Base-by-base conservation (phyloP, 2,113 vertebrate genomes). In the Tapirus terrestris region DNA sequence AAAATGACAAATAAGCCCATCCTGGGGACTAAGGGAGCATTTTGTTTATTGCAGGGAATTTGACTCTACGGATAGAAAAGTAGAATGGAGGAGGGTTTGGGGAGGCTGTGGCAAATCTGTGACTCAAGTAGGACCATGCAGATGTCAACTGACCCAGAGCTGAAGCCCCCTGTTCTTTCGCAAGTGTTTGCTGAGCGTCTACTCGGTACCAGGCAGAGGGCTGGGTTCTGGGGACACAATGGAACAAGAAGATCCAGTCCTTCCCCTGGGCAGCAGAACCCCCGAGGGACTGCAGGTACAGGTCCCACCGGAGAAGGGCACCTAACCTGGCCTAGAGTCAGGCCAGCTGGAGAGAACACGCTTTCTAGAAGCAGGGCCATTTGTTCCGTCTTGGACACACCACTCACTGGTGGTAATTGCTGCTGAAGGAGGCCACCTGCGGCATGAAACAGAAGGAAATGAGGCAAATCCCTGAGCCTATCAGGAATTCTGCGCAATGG, bases 71-170 rank as follows among this genome's bases (percentile, higher is more conserved):
- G 14, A 0, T 12, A 70, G 75, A 29, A n/a, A 73, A 56, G 94
- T 3, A 25, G 68, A 6, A 16, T 0, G 43, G 12, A 18, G 31
- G 45, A 17, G 45, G 16, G 25, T 12, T 27, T 6, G 43, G 31
- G 5, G 79, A 16, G 0, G 0, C 39, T 2, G 80, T 9, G 27
- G 31, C 29, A 6, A 3, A 14, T 14, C 17, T 2, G 8, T 3
- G 60, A 70, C 70, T 91, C 39, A 0, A 2, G 2, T 1, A 5
- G 51, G 53, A 1, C 25, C 0, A 0, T 0, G 20, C 0, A 65
- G 79, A 0, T 7, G 14, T 0, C 23, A 25, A 21, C 0, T 0
- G 3, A 10, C 51, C 39, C 2, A 0, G 7, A 0, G 51, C 72
- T 11, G 12, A 48, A 17, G 60, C 31, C 33, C 45, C 56, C 1